Evolutionary conservation across 2,888 invertebrate genomes (phyloP).

Genomic region (Tachina grossa): DNA sequence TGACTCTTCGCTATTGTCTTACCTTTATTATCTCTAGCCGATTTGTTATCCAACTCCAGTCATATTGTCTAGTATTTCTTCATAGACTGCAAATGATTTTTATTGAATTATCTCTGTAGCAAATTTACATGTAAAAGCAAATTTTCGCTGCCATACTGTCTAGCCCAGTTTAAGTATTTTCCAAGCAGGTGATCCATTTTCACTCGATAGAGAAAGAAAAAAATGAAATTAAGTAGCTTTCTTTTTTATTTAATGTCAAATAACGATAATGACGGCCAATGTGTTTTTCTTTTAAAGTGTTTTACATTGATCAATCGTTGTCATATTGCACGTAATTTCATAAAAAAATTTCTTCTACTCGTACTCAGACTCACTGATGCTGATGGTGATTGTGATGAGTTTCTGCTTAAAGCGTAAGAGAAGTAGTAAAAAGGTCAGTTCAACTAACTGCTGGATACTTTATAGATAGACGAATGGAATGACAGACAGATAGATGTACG

Average conservation of each 20-base stretch:
- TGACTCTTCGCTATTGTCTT: too few relatives aligned
- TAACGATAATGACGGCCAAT: slow-evolving; percentile 29
- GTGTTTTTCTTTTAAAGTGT: neutral
- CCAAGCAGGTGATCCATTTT: slow-evolving; percentile 22
- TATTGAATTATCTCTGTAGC: too few relatives aligned
- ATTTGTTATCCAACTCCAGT: neutral
- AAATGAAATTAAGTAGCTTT: slow-evolving; percentile 27
- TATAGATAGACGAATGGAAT: neutral
- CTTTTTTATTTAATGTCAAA: slow-evolving; percentile 51
- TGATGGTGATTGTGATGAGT: slow-evolving; percentile 79
- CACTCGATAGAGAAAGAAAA: neutral
- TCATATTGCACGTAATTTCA: slow-evolving; percentile 52
- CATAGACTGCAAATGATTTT: neutral
- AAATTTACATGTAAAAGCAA: neutral
- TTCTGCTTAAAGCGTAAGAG: slow-evolving; percentile 82
- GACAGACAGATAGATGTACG: neutral
- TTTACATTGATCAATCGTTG: slow-evolving; percentile 47
- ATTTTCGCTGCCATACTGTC: neutral
- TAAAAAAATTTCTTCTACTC: neutral
- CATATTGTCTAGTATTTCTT: neutral
- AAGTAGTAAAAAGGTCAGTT: slow-evolving; percentile 76
- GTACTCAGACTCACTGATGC: slow-evolving; percentile 16
- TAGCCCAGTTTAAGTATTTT: slow-evolving; percentile 23
- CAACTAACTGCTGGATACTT: slow-evolving; percentile 49
- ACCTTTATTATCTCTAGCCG: too few relatives aligned